phyloP scores from a whole-genome alignment of 2,113 vertebrate species.

The Anser brachyrhynchus region DNA sequence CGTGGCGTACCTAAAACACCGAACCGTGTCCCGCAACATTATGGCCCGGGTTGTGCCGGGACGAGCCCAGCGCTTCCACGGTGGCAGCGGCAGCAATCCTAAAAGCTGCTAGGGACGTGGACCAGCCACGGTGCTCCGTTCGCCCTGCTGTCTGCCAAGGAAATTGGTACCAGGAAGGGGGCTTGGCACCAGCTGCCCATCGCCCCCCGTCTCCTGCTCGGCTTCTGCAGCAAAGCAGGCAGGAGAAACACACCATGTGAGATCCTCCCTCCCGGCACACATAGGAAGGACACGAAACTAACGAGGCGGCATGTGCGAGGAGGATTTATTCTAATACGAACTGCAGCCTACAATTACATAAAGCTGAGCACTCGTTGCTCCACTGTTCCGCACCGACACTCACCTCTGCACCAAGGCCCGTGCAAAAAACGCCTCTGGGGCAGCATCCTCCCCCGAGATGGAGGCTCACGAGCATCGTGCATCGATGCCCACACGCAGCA shows the following conservation, averaged over 20 bases:
- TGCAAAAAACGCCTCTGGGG: not conserved
- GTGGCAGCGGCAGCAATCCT: not conserved
- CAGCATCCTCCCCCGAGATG: not conserved
- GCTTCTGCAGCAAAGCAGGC: not conserved
- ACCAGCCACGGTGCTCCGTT: fast-evolving
- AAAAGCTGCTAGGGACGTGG: not conserved
- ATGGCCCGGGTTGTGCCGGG: not conserved
- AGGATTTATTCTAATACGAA: slow-evolving; percentile 3
- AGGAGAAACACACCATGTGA: not conserved
- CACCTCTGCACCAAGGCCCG: not conserved
- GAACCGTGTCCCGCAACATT: not conserved
- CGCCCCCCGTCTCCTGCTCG: not conserved
- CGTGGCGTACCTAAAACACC: slow-evolving; percentile 27
- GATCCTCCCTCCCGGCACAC: not conserved
- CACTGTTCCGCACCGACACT: not conserved
- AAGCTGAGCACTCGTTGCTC: not conserved
- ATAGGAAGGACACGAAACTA: fast-evolving
- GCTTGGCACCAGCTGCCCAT: fast-evolving
- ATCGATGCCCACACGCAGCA: no score
- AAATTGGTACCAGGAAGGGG: fast-evolving
- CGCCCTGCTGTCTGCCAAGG: fast-evolving
- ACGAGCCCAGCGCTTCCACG: not conserved
- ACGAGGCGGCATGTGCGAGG: fast-evolving
- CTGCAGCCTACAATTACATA: not conserved
- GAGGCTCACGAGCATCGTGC: not conserved